phyloP scores from a whole-genome alignment of 2,888 invertebrate species.

The Caenorhabditis japonica region DNA sequence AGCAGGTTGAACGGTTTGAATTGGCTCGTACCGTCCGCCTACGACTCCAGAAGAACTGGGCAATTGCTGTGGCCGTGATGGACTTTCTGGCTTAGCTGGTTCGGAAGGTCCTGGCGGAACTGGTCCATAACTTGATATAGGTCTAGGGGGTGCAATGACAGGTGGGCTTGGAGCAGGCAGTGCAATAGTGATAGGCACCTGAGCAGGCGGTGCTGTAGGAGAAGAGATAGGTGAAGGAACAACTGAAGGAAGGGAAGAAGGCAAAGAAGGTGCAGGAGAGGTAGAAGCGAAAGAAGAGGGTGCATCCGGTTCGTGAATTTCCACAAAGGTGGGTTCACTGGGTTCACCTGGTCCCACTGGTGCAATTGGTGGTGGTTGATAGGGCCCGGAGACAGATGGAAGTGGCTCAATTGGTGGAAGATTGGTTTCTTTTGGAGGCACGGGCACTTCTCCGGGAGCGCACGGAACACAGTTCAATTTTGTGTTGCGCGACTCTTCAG shows the following conservation, averaged over 20 bases:
- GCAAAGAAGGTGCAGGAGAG: constrained; percentile 16
- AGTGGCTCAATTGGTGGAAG: constrained; percentile 45
- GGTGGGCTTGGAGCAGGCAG: constrained; percentile 21
- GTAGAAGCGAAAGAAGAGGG: constrained; percentile 20
- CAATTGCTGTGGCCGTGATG: too few relatives aligned
- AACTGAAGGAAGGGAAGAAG: constrained; percentile 19
- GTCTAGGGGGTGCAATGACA: constrained; percentile 8
- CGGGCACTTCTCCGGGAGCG: constrained; percentile 32
- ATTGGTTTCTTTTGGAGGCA: constrained; percentile 35
- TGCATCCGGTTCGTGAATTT: constrained; percentile 29
- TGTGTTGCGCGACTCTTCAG: constrained; percentile 46
- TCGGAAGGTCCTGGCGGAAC: not conserved
- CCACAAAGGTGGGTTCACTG: constrained; percentile 37
- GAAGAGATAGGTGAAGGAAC: constrained; percentile 22
- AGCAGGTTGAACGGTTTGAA: too few relatives aligned
- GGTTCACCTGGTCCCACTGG: constrained; percentile 43
- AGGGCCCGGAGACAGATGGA: constrained; percentile 39
- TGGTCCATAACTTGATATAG: constrained; percentile 4
- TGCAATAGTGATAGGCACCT: constrained; percentile 20
- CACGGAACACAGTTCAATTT: constrained; percentile 51
- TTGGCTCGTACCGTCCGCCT: too few relatives aligned
- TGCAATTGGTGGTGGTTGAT: constrained; percentile 33
- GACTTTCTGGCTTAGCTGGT: too few relatives aligned
- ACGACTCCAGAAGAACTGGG: too few relatives aligned
- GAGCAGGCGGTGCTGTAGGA: constrained; percentile 15